Evolutionary conservation across 2,888 invertebrate genomes (phyloP), one percentile per base, ranked within the genome.

Genomic region (Orchestes rusci): DNA sequence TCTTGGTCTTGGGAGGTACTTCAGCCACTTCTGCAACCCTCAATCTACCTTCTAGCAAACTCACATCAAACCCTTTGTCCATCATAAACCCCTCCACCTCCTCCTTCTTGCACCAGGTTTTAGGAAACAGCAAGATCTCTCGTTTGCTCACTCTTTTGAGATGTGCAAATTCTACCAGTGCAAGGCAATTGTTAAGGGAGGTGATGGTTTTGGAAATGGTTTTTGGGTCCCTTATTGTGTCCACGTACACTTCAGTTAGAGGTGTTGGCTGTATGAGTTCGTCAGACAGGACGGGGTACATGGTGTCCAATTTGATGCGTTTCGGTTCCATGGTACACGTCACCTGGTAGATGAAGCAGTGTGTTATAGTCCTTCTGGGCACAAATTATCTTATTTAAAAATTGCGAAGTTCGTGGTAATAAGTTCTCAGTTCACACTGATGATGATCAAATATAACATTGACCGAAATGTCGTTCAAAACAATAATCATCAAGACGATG

Each of bases 61-160:
- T 61, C 12, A 74, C 57, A 56, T 79, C 72, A 15, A 74, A 71
- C n/a, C 68, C 68, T 50, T 69, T 69, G 3, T 66, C 56, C 48
- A 72, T 68, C 2, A 79, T 60, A 39, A 55, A 42, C 8, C 50
- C 37, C 18, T 53, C 39, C 4, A 64, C 56, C 20, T 59, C 19
- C 2, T 68, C 60, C 2, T 65, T 49, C 23, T 53, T 20, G 3
- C 53, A 37, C 61, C 54, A 49, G 4, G 29, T 30, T 41, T 58
- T 16, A 31, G 70, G 56, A 58, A 74, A 69, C 58, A 85, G 52
- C 8, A 87, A 59, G 1, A 87, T 69, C 16, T 76, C 72, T 32
- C 68, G 73, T 4, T 74, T 74, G 29, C 74, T 72, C 1, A 85
- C 82, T 51, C 89, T 73, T 62, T 90, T 90, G 13, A 90, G 68